Evolutionary conservation across 1,140 invertebrate species (phyloP).

Genomic region (Drosophila bocqueti): DNA sequence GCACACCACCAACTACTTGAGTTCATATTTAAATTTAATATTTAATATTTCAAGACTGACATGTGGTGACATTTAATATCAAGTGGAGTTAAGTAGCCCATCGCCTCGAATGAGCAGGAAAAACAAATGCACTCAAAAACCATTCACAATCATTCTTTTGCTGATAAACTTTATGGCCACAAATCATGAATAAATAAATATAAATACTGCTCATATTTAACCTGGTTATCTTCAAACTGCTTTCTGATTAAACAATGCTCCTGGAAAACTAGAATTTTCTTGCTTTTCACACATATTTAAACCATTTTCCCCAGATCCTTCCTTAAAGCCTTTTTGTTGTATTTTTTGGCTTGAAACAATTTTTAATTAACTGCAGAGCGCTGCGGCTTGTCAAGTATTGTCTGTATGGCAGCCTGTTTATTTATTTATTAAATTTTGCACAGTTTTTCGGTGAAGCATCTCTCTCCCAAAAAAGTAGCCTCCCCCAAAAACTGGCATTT

Average conservation of each 20-base stretch:
- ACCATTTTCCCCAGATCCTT: not conserved
- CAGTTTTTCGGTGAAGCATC: conserved; percentile 30
- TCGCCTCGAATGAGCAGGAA: not conserved
- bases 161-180: not conserved
- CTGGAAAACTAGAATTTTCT: not conserved
- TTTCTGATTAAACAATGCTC: not conserved
- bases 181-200: not conserved
- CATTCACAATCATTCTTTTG: not conserved
- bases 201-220: not conserved
- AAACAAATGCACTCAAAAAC: not conserved
- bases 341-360: conserved; percentile 21
- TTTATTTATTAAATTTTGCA: conserved; percentile 54
- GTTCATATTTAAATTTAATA: not conserved
- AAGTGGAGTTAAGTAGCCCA: not conserved
- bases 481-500: conserved; percentile 4
- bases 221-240: not conserved
- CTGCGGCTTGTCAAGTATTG: conserved; percentile 27
- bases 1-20: not conserved
- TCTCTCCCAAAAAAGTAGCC: conserved; percentile 1
- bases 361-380: conserved; percentile 48
- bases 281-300: not conserved
- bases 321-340: not conserved
- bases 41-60: not conserved
- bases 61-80: not conserved
- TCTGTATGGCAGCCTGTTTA: conserved; percentile 33